A percentile compares a stretch with the other conserved stretches of the same genome.
phyloP scores from a whole-genome alignment of 1,140 invertebrate species.

The Dreissena polymorpha region DNA sequence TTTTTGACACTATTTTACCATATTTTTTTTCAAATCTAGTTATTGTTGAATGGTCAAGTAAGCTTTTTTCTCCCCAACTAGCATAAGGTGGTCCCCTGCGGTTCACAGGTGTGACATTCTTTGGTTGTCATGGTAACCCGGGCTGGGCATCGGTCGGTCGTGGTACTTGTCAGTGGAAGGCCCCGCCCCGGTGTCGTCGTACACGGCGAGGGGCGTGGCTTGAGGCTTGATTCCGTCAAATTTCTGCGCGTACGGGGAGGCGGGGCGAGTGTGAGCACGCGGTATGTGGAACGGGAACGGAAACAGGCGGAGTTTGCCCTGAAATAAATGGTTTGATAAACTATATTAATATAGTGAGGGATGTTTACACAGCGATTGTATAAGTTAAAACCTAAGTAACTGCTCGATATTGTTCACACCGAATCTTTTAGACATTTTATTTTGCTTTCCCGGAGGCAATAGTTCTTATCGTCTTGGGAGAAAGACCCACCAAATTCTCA shows the following conservation, averaged over 20 bases:
- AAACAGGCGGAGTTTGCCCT: slow-evolving; percentile 51
- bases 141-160: slow-evolving; percentile 18
- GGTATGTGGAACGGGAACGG: slow-evolving; percentile 54
- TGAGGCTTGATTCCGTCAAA: slow-evolving; percentile 54
- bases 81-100: not conserved
- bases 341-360: not conserved
- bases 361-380: not conserved
- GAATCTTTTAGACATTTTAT: not conserved
- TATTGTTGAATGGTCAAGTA: no score
- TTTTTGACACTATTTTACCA: no score
- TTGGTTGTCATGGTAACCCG: slow-evolving; percentile 32
- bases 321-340: slow-evolving; percentile 18
- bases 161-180: slow-evolving; percentile 35
- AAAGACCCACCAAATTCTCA: not conserved
- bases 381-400: not conserved
- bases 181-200: slow-evolving; percentile 3
- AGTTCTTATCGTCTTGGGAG: not conserved
- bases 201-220: slow-evolving; percentile 12
- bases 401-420: not conserved
- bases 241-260: slow-evolving; percentile 25
- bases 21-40: no score
- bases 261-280: slow-evolving; percentile 42
- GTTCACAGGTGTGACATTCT: slow-evolving; percentile 33
- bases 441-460: no score
- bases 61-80: not conserved